phyloP scores from a whole-genome alignment of 2,888 invertebrate species.

The Leptopilina myrica region DNA sequence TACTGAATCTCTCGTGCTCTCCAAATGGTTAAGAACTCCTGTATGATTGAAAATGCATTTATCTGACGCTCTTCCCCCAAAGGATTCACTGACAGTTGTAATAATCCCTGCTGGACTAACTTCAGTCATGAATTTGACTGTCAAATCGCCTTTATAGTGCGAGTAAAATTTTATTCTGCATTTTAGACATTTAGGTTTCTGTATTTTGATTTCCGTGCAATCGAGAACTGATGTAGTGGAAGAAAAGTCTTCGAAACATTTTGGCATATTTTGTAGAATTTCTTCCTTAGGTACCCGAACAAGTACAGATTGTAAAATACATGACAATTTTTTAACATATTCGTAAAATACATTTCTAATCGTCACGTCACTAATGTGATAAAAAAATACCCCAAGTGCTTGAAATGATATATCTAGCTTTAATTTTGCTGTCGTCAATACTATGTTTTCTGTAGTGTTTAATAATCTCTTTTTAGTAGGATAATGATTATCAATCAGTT shows the following conservation, averaged over 20 bases:
- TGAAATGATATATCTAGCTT: constrained; percentile 7
- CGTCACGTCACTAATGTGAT: background rate
- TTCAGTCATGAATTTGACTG: constrained; percentile 47
- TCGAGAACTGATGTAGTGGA: constrained; percentile 36
- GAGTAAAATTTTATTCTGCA: constrained; percentile 41
- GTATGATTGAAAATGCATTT: constrained; percentile 46
- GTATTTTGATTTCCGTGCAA: constrained; percentile 38
- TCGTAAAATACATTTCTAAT: constrained; percentile 25
- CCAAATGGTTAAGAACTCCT: constrained; percentile 53
- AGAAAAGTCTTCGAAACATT: background rate
- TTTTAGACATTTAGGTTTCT: constrained; percentile 31
- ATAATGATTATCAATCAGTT: background rate
- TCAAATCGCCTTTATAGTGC: constrained; percentile 28
- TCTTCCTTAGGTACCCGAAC: constrained; percentile 29
- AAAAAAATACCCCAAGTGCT: constrained; percentile 1
- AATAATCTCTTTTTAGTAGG: background rate
- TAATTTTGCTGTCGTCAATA: constrained; percentile 13
- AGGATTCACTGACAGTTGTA: constrained; percentile 56
- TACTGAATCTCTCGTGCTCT: constrained; percentile 48
- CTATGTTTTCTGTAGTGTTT: background rate
- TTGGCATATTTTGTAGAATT: constrained; percentile 4
- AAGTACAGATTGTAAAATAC: constrained; percentile 13
- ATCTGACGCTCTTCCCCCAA: constrained; percentile 48
- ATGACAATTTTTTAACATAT: constrained; percentile 24
- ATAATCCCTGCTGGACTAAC: constrained; percentile 60